Percentiles rank a stretch among this genome's conserved stretches.
phyloP scores from a whole-genome alignment of 2,113 vertebrate species.

The Burhinus bistriatus region DNA sequence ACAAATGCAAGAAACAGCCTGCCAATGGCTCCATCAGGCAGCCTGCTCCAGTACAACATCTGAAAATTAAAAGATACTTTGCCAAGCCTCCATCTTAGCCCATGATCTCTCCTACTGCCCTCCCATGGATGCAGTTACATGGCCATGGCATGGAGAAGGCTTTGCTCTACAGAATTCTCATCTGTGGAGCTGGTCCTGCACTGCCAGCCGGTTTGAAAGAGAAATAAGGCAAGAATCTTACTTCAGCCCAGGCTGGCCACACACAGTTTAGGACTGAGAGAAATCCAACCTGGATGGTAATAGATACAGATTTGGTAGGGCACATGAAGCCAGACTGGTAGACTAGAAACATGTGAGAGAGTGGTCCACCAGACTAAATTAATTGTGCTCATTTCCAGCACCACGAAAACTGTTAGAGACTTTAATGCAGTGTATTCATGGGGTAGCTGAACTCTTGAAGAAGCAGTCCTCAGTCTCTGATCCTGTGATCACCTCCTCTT shows the following conservation, averaged over 20 bases:
- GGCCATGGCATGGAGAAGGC: neutral
- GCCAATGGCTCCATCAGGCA: constrained; percentile 10
- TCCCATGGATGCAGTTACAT: neutral
- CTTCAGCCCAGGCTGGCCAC: neutral
- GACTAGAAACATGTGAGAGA: neutral
- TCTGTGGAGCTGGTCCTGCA: neutral
- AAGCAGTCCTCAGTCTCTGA: neutral
- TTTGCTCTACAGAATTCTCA: neutral
- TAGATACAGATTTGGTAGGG: neutral
- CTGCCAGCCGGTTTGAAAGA: neutral
- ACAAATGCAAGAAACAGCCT: neutral
- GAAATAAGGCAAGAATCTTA: neutral
- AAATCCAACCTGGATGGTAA: neutral
- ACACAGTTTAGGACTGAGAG: neutral
- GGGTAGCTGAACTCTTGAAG: neutral
- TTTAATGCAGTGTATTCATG: neutral
- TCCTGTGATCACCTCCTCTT: neutral
- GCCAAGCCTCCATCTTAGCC: neutral
- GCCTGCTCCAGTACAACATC: neutral
- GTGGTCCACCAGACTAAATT: neutral
- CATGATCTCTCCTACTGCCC: neutral
- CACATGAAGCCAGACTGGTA: neutral
- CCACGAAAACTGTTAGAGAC: neutral
- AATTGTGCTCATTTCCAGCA: neutral
- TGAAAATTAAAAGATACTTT: neutral